These are phyloP conservation scores for Urocolius indicus DNA, from an alignment of 2,113 vertebrate genomes.

Conservation along the genomic window DNA sequence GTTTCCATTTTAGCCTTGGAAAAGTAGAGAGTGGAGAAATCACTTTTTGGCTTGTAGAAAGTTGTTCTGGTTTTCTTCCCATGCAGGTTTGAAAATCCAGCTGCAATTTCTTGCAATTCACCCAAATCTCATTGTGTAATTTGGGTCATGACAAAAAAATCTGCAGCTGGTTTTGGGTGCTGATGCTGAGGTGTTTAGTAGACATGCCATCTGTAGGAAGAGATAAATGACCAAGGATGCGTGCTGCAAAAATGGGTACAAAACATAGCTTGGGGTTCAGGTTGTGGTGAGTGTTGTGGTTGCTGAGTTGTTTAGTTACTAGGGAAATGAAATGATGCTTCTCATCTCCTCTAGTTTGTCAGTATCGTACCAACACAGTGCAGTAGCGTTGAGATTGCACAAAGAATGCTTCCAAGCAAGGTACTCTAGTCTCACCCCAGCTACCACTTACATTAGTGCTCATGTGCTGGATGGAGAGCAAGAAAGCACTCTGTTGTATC, in stretches of 20 bases:
- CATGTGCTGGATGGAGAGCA: background rate
- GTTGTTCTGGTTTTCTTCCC: background rate
- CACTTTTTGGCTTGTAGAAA: background rate
- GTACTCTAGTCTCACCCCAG: background rate
- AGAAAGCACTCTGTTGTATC: background rate
- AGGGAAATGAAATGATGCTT: background rate
- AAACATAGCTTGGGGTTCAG: background rate
- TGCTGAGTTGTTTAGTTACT: background rate
- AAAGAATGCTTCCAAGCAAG: background rate
- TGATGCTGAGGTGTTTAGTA: background rate
- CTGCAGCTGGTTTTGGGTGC: background rate
- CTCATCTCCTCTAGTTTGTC: background rate
- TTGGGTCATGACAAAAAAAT: background rate
- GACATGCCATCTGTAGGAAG: background rate
- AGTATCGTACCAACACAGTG: background rate
- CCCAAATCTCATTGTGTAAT: background rate
- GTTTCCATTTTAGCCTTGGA: background rate
- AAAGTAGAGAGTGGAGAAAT: background rate
- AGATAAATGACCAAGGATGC: background rate
- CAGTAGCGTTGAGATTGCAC: background rate
- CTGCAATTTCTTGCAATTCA: background rate
- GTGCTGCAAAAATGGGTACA: background rate
- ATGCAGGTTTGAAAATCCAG: constrained; percentile 1
- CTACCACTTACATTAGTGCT: background rate
- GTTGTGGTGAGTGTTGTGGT: background rate